These are phyloP conservation scores for Hypotaenidia philippensis DNA, from an alignment of 2,797 vertebrate species.

Conservation along the genomic window DNA sequence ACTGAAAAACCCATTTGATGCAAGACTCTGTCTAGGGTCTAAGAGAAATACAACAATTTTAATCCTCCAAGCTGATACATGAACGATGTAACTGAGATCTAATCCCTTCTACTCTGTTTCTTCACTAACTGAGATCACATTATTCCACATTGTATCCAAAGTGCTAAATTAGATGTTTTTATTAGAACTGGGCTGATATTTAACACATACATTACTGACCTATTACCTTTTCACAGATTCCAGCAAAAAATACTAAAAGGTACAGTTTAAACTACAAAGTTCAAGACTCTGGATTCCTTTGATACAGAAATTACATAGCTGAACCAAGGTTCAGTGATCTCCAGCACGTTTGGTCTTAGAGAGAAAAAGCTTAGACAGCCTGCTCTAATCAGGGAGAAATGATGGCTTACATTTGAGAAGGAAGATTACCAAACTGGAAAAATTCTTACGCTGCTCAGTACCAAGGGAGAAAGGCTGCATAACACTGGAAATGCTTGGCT, in stretches of 20 bases:
- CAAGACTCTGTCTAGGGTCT: background rate
- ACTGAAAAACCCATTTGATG: background rate
- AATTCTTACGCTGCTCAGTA: background rate
- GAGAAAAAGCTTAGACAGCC: background rate
- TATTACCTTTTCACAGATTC: background rate
- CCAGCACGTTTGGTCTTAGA: background rate
- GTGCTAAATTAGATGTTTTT: background rate
- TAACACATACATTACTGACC: background rate
- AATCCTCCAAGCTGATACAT: background rate
- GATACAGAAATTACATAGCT: background rate
- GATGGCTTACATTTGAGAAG: conserved; percentile 26
- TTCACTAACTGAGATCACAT: background rate
- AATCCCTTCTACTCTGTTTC: background rate
- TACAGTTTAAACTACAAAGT: background rate
- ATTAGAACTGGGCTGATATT: background rate
- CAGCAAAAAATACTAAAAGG: background rate
- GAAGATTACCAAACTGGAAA: conserved; percentile 40
- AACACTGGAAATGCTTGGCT: conserved; percentile 11
- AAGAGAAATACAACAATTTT: background rate
- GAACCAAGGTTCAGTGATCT: background rate
- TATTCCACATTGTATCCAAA: background rate
- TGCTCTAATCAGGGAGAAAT: conserved; percentile 9
- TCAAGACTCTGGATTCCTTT: background rate
- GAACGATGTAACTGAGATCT: background rate
- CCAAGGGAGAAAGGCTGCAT: background rate